Conservation (phyloP, 2,888 invertebrate species). For the Parnassius glacialis region DNA sequence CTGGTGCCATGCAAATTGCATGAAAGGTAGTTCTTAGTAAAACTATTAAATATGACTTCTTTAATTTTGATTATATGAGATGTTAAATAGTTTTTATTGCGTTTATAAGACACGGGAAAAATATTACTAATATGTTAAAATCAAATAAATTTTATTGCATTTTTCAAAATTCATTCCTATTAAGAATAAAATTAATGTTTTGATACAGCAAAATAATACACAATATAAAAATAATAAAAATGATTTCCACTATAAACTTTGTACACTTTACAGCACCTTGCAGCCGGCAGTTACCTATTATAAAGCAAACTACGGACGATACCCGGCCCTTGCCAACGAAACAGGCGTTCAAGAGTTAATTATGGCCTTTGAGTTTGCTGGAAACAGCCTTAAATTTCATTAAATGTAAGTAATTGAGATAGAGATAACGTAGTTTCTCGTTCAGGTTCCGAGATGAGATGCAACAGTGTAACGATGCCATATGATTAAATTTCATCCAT, state of each 20-base stretch:
- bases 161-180: no score
- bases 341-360: conserved; percentile 12
- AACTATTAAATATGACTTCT: no score
- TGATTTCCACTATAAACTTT: background rate
- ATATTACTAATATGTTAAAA: no score
- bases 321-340: background rate
- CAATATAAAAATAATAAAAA: no score
- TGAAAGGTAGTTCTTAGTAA: no score
- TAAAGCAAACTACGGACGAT: background rate
- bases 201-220: background rate
- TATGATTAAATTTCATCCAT: conserved; percentile 1
- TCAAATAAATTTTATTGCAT: no score
- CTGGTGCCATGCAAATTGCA: no score
- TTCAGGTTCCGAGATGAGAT: conserved; percentile 3
- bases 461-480: conserved; percentile 3
- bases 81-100: no score
- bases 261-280: background rate
- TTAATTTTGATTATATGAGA: no score
- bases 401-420: conserved; percentile 14
- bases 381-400: conserved; percentile 15
- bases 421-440: conserved; percentile 10
- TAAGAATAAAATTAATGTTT: no score
- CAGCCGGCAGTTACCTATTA: background rate
- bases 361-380: conserved; percentile 12
- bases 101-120: no score